Conservation (phyloP, 1,140 invertebrate species). For the Neelides sp. region DNA sequence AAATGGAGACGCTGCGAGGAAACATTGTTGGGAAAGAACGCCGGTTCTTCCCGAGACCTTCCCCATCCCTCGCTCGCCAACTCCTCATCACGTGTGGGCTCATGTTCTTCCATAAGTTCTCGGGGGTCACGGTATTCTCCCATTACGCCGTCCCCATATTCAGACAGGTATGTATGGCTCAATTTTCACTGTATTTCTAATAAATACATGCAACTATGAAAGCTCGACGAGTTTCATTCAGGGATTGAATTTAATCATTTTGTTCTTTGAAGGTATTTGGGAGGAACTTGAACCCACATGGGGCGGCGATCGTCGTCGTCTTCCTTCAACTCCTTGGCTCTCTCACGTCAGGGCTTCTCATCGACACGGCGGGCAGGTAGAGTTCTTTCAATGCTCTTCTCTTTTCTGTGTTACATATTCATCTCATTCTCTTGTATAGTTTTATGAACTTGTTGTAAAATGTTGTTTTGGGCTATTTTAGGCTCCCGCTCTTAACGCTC, state of each 20-base stretch:
- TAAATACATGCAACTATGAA: background rate
- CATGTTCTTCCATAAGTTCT: constrained; percentile 73
- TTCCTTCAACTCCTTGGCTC: constrained; percentile 64
- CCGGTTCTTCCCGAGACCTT: constrained; percentile 36
- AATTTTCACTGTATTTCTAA: too few species aligned
- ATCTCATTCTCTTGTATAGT: too few species aligned
- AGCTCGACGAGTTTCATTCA: too few species aligned
- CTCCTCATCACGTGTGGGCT: constrained; percentile 65
- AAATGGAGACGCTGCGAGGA: constrained; percentile 50
- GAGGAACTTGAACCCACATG: constrained; percentile 60
- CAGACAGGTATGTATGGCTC: constrained; percentile 34
- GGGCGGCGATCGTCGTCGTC: constrained; percentile 62
- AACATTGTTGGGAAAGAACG: constrained; percentile 42
- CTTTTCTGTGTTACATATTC: too few species aligned
- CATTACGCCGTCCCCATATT: constrained; percentile 71
- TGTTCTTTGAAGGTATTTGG: constrained; percentile 49
- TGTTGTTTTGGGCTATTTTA: constrained; percentile 25
- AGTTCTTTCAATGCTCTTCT: background rate
- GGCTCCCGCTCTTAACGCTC: constrained; percentile 60
- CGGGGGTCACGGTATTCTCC: constrained; percentile 65
- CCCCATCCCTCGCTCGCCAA: constrained; percentile 41
- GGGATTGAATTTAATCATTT: background rate
- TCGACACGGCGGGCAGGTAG: constrained; percentile 53
- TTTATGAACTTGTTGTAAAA: too few species aligned
- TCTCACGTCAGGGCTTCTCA: constrained; percentile 60